phyloP scores from a whole-genome alignment of 2,113 vertebrate species.

The Triplophysa tibetana region DNA sequence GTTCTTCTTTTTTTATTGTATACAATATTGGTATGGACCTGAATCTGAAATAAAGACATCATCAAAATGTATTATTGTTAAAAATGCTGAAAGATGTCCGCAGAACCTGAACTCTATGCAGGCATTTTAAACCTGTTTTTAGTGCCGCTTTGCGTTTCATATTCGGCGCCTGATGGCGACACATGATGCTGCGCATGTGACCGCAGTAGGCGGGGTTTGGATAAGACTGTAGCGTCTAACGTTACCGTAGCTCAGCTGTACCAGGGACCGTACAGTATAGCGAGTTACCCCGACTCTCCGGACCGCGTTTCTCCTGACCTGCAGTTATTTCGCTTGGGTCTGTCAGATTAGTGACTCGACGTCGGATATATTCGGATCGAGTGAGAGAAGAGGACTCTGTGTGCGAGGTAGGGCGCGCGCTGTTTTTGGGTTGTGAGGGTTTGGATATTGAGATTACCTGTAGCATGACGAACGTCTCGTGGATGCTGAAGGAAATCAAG shows the following conservation, averaged over 20 bases:
- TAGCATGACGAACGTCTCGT: not conserved
- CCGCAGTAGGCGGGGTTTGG: constrained; percentile 17
- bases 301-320: not conserved
- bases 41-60: too few relatives aligned
- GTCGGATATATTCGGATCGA: not conserved
- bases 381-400: constrained; percentile 8
- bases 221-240: not conserved
- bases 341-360: constrained; percentile 3
- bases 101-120: too few relatives aligned
- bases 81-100: too few relatives aligned
- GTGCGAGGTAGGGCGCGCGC: not conserved
- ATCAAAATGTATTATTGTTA: too few relatives aligned
- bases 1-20: too few relatives aligned
- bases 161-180: not conserved
- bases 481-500: constrained; percentile 25
- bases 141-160: not conserved
- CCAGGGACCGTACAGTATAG: not conserved
- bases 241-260: constrained; percentile 3
- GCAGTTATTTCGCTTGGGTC: constrained; percentile 9
- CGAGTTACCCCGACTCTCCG: constrained; percentile 2
- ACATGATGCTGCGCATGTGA: constrained; percentile 39
- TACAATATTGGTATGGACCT: too few relatives aligned
- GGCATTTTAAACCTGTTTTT: too few relatives aligned
- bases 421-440: not conserved
- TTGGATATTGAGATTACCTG: not conserved